phyloP scores from a whole-genome alignment of 2,888 invertebrate species.

The Drosophila stalkeri region DNA sequence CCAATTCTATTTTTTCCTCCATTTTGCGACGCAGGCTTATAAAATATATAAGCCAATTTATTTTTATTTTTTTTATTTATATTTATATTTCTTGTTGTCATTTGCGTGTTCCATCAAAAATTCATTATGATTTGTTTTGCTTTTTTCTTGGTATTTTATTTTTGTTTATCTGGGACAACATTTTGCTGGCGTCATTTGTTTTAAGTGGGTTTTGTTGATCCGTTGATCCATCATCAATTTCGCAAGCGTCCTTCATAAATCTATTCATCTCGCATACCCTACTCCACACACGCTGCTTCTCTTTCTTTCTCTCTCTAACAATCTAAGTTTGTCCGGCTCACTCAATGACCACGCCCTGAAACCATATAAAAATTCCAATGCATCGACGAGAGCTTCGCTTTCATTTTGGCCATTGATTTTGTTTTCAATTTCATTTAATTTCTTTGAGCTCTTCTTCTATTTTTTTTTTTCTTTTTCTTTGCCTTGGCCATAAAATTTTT shows the following conservation, averaged over 20 bases:
- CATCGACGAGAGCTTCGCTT: slow-evolving; percentile 53
- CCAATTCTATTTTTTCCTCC: slow-evolving; percentile 49
- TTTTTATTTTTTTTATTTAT: slow-evolving; percentile 22
- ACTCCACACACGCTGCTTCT: not conserved
- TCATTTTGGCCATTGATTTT: slow-evolving; percentile 71
- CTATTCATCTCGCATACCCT: slow-evolving; percentile 11
- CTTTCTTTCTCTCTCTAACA: not conserved
- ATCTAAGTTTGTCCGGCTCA: not conserved
- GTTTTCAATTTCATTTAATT: slow-evolving; percentile 73
- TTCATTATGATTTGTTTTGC: slow-evolving; percentile 46
- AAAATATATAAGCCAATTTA: slow-evolving; percentile 53
- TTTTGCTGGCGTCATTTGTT: slow-evolving; percentile 44
- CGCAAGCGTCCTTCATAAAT: slow-evolving; percentile 42
- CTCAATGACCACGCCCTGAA: slow-evolving; percentile 47
- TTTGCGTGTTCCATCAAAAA: slow-evolving; percentile 43
- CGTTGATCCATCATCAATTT: slow-evolving; percentile 37
- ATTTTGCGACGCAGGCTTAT: slow-evolving; percentile 36
- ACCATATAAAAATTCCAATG: slow-evolving; percentile 51
- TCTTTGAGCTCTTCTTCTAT: slow-evolving; percentile 39
- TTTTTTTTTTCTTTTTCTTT: slow-evolving; percentile 5
- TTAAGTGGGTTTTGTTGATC: slow-evolving; percentile 44
- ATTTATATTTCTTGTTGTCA: slow-evolving; percentile 8
- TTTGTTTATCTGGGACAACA: slow-evolving; percentile 31
- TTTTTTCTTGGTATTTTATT: slow-evolving; percentile 9
- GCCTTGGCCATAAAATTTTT: slow-evolving; percentile 22